A percentile compares a stretch with the other conserved stretches of the same genome.
Evolutionary conservation across 2,113 vertebrate species (phyloP).

Genomic region (Brachirus orientalis): DNA sequence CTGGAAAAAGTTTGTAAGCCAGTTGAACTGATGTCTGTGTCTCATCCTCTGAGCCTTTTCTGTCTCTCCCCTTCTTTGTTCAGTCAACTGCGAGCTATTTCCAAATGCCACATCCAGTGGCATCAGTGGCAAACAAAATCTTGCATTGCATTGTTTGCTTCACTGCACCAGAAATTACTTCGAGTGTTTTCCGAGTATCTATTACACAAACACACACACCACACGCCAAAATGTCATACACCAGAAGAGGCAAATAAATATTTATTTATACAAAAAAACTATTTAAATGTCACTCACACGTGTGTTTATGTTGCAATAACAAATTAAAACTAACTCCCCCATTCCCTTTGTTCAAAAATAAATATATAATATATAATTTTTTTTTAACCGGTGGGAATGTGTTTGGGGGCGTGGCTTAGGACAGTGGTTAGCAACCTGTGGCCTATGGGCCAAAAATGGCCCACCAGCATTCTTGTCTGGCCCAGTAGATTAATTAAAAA

Average conservation of each 20-base stretch:
- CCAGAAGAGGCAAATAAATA: not conserved
- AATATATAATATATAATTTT: no score
- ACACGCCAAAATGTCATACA: slow-evolving; percentile 41
- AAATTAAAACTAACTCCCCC: not conserved
- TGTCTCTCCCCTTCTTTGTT: slow-evolving; percentile 54
- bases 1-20: slow-evolving; percentile 43
- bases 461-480: no score
- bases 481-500: no score
- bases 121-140: slow-evolving; percentile 51
- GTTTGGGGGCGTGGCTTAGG: no score
- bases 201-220: not conserved
- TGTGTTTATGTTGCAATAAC: not conserved
- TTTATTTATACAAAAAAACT: not conserved
- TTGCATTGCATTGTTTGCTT: slow-evolving; percentile 60
- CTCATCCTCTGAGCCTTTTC: slow-evolving; percentile 28
- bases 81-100: slow-evolving; percentile 60
- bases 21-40: slow-evolving; percentile 37
- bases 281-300: slow-evolving; percentile 18
- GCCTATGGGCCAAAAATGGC: no score
- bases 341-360: no score
- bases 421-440: no score
- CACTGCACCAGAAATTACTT: slow-evolving; percentile 37
- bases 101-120: slow-evolving; percentile 64
- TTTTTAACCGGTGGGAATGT: no score
- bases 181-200: slow-evolving; percentile 43